Evolutionary conservation across 2,797 vertebrate genomes (phyloP).

Genomic region (Tamandua tetradactyla): DNA sequence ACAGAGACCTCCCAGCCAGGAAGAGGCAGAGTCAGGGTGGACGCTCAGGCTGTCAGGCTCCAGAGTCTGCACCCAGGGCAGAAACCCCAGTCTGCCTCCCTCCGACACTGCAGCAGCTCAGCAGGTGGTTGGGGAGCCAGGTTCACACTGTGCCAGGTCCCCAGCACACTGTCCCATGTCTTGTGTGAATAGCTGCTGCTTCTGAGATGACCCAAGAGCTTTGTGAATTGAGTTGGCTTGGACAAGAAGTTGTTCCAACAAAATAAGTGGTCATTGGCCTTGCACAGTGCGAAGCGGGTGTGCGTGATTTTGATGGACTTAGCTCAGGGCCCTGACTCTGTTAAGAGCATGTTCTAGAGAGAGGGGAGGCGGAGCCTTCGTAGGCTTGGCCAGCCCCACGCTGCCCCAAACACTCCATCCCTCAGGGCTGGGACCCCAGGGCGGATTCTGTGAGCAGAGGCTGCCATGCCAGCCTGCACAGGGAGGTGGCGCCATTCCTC

Average conservation of each 20-base stretch:
- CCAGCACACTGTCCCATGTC: fast-evolving
- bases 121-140: neutral
- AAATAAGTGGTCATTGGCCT: neutral
- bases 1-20: neutral
- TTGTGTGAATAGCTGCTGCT: neutral
- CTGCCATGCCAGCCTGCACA: slow-evolving; percentile 44
- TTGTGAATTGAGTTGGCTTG: neutral
- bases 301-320: neutral
- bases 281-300: neutral
- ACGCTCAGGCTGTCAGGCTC: neutral
- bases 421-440: neutral
- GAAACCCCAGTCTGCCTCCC: fast-evolving
- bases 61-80: fast-evolving
- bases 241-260: neutral
- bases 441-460: neutral
- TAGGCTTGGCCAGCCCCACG: neutral
- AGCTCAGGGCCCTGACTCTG: neutral
- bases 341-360: fast-evolving
- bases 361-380: neutral
- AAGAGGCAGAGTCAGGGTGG: neutral
- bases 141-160: neutral
- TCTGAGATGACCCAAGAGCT: neutral
- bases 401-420: neutral
- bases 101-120: fast-evolving
- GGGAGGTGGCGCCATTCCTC: slow-evolving; percentile 69